phyloP scores from a whole-genome alignment of 2,888 invertebrate species.

The Acronicta psi region DNA sequence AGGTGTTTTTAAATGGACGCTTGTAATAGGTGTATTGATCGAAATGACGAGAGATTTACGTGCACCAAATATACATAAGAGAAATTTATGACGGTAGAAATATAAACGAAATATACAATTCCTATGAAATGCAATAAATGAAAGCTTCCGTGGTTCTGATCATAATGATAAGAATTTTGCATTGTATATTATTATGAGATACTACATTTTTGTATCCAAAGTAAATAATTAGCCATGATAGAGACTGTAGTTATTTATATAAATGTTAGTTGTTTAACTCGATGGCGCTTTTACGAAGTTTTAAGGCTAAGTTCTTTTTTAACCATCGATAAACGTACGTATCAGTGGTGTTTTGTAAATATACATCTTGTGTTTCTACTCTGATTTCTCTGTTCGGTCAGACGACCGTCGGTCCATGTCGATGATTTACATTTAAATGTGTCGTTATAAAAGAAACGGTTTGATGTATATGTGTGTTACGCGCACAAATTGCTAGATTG shows the following conservation, averaged over 20 bases:
- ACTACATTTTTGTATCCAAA: conserved; percentile 61
- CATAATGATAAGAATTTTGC: conserved; percentile 54
- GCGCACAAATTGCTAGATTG: conserved; percentile 68
- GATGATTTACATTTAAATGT: conserved; percentile 50
- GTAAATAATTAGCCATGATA: conserved; percentile 76
- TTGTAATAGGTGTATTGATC: conserved; percentile 60
- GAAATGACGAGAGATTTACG: conserved; percentile 61
- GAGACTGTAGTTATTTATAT: conserved; percentile 85
- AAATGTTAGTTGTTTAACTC: conserved; percentile 82
- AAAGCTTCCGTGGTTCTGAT: conserved; percentile 61
- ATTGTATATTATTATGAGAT: conserved; percentile 51
- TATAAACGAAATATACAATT: conserved; percentile 56
- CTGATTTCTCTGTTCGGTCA: conserved; percentile 39
- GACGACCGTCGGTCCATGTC: conserved; percentile 44
- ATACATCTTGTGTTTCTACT: conserved; percentile 52
- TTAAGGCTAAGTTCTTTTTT: conserved; percentile 63
- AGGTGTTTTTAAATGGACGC: conserved; percentile 63
- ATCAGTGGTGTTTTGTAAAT: conserved; percentile 74
- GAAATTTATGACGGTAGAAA: conserved; percentile 45
- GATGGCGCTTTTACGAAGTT: conserved; percentile 76
- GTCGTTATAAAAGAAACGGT: conserved; percentile 54
- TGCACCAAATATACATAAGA: conserved; percentile 64
- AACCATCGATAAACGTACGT: conserved; percentile 57
- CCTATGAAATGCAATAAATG: conserved; percentile 69
- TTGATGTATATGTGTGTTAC: conserved; percentile 62